Evolutionary conservation across 2,113 vertebrate genomes (phyloP), one percentile per base, ranked within the genome.

Genomic region (Callocephalon fimbriatum): DNA sequence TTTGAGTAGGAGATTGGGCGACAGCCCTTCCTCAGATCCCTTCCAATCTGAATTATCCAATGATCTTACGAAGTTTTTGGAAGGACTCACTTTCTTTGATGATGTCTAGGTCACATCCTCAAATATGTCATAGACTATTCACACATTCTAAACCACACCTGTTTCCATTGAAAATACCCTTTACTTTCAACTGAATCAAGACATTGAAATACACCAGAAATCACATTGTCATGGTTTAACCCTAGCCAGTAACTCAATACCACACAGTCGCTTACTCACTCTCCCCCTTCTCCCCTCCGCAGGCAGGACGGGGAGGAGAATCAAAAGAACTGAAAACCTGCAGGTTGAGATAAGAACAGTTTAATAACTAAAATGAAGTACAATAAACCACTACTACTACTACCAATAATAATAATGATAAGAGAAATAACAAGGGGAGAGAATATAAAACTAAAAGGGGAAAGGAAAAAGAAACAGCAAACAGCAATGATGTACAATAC

Each of bases 41-140:
- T 50, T 75, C 7, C 14, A 42, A 20, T 73, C 48, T 48, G 23
- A 86, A 31, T 61, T 83, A 54, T 45, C 29, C 15, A 54, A 22
- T 31, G 67, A 32, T 27, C 23, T 18, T 31, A 10, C 44, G 7
- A 78, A 71, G 29, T 16, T 93, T 78, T 25, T 56, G 37, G 48
- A 93, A 42, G 16, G 10, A 61, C 21, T 37, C 16, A 16, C 5
- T 62, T 17, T 44, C 26, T 80, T 80, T 53, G n/a, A 48, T 68
- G 17, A 62, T 75, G 48, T 61, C 47, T 38, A 29, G 15, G 26
- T 40, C 1, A 0, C 0, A 0, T 19, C 18, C 14, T 81, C 27
- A 85, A 23, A 58, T 42, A 66, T 15, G 16, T 31, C 40, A 37
- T 4, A 51, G 38, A 40, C 11, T 45, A 20, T 23, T 65, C 15